Percentiles rank a stretch among this genome's conserved stretches.
Evolutionary conservation across 2,113 vertebrate species (phyloP).

Genomic region (Lichenostomus cassidix): DNA sequence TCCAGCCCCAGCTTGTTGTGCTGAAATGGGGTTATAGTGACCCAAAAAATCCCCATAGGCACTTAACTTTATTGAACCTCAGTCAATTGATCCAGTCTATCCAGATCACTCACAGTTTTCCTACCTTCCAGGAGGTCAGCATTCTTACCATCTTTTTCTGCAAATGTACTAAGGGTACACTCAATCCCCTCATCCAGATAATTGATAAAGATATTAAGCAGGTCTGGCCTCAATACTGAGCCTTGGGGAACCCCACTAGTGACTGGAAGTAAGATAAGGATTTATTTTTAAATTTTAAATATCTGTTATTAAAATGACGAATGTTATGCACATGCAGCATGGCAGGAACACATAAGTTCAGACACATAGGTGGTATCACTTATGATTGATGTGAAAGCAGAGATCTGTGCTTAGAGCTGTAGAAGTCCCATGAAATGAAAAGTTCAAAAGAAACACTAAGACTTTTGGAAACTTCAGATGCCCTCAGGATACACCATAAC

Average conservation of each 20-base stretch:
- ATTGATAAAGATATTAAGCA: neutral
- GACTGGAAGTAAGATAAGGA: neutral
- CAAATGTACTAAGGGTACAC: neutral
- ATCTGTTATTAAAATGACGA: neutral
- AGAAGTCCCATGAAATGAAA: neutral
- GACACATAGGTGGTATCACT: neutral
- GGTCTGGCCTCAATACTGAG: neutral
- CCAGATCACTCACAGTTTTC: neutral
- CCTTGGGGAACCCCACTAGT: neutral
- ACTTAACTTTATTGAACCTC: neutral
- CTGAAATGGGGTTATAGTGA: neutral
- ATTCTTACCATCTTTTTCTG: too few relatives aligned
- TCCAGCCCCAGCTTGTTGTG: neutral
- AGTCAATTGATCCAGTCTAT: neutral
- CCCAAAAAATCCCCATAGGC: too few relatives aligned
- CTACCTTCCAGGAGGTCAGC: neutral
- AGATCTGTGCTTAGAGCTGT: neutral
- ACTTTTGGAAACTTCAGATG: neutral
- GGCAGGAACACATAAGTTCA: neutral
- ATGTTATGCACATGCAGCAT: neutral
- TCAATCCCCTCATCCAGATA: accelerated
- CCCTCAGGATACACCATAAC: neutral
- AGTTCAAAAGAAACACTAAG: neutral
- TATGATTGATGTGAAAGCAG: neutral
- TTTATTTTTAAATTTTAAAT: neutral